Evolutionary conservation across 2,113 vertebrate species (phyloP), one percentile per base, ranked within the genome.

Genomic region (Scomber scombrus): DNA sequence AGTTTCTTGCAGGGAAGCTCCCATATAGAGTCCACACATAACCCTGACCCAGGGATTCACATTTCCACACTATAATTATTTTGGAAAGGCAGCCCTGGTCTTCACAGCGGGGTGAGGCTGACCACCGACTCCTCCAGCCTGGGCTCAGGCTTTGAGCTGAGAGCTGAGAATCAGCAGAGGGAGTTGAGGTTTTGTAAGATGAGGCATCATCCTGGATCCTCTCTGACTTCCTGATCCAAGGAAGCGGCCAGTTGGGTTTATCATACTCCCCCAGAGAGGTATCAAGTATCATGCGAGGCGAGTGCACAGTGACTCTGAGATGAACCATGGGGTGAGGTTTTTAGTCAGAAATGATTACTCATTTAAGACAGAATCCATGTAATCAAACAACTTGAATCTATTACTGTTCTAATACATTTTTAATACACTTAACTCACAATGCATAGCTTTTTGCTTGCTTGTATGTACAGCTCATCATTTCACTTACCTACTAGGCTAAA

Each of bases 141-240:
- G 23, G 72, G 63, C 76, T 74, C 61, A 76, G 68, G 43, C 70
- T 55, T 26, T 81, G 16, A 81, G 73, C 80, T 71, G 29, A 80
- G 58, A 76, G 52, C 70, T 56, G 45, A 73, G 31, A 68, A 47
- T 18, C 69, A 81, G 60, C 52, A 50, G 6, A 3, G 50, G 71
- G 69, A 74, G 34, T 70, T 87, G 76, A 68, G 75, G 77, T 76
- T 83, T 72, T 85, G 68, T 58, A n/a, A 79, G 62, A 55, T 51
- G 58, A 85, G 62, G 55, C 51, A 21, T 86, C 61, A 73, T 83
- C 47, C 58, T 23, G 58, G 56, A 81, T 77, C 63, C 67, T 78
- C 72, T 78, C 72, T 72, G 62, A 62, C 76, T 49, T 64, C 34
- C 50, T 77, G 62, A 73, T 57, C 16, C 21, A 29, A 34, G 5